phyloP scores from a whole-genome alignment of 2,113 vertebrate species.

The Chauna torquata region DNA sequence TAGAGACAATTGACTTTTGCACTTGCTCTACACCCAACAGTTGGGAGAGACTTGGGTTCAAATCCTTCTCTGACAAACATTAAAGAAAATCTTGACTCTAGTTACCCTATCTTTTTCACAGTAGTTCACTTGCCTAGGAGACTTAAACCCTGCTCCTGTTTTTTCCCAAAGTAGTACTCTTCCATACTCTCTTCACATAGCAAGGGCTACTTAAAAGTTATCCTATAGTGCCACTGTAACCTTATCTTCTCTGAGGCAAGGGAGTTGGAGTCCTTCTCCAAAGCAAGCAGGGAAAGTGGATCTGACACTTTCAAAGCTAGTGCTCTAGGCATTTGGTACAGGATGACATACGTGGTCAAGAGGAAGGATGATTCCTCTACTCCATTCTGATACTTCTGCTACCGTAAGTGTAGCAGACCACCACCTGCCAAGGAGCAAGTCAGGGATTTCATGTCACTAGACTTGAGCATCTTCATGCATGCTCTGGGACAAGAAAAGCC shows the following conservation, averaged over 20 bases:
- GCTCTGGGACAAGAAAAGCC: background rate
- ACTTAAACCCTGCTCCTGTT: background rate
- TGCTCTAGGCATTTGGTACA: accelerated
- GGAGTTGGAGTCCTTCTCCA: background rate
- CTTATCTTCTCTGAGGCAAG: background rate
- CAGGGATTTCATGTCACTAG: background rate
- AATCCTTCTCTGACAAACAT: background rate
- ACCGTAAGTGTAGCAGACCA: background rate
- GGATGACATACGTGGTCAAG: background rate
- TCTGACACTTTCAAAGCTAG: background rate
- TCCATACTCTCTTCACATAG: background rate
- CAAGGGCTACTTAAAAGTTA: background rate
- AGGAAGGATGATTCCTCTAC: background rate
- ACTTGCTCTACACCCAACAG: background rate
- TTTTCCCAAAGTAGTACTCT: background rate
- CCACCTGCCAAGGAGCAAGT: background rate
- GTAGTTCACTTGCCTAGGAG: background rate
- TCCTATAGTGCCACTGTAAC: background rate
- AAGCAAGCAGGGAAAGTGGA: background rate
- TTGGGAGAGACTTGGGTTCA: background rate
- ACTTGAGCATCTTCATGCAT: background rate
- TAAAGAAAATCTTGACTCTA: background rate
- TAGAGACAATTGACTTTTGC: background rate
- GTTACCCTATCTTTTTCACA: background rate
- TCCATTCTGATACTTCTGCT: background rate